phyloP scores from a whole-genome alignment of 2,113 vertebrate species.

The Odocoileus virginianus region DNA sequence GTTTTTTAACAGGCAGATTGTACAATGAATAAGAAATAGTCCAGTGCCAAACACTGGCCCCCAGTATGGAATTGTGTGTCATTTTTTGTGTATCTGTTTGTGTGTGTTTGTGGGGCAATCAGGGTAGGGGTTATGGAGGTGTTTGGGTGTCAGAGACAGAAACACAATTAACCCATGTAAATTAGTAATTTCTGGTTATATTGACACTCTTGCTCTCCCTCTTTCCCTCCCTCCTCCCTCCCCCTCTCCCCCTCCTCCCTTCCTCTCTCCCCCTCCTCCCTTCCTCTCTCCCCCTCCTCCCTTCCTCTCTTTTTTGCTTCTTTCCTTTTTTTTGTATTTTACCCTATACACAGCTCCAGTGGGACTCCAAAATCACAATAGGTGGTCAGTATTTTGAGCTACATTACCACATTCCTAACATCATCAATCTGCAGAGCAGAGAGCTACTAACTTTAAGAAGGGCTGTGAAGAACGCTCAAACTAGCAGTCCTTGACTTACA shows the following conservation, averaged over 20 bases:
- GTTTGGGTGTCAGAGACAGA: not conserved
- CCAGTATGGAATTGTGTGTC: not conserved
- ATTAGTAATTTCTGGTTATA: conserved; percentile 7
- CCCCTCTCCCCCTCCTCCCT: not conserved
- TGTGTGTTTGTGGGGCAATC: not conserved
- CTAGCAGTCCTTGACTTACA: not conserved
- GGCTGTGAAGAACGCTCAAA: not conserved
- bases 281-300: not conserved
- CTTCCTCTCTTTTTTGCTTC: not conserved
- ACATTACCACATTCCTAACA: not conserved
- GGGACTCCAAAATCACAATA: not conserved
- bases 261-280: too few relatives aligned
- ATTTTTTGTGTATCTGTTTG: not conserved
- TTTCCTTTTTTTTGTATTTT: not conserved
- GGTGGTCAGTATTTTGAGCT: not conserved
- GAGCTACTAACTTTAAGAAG: not conserved
- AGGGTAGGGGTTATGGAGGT: not conserved
- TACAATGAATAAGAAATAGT: conserved; percentile 6
- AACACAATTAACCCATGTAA: not conserved
- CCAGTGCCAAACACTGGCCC: not conserved
- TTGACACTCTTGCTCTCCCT: not conserved
- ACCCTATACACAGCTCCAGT: not conserved
- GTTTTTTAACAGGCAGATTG: conserved; percentile 25
- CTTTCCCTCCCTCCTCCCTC: not conserved
- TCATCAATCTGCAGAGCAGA: not conserved